Conservation (phyloP, 2,888 invertebrate genomes). For the Chloroclysta siterata region DNA sequence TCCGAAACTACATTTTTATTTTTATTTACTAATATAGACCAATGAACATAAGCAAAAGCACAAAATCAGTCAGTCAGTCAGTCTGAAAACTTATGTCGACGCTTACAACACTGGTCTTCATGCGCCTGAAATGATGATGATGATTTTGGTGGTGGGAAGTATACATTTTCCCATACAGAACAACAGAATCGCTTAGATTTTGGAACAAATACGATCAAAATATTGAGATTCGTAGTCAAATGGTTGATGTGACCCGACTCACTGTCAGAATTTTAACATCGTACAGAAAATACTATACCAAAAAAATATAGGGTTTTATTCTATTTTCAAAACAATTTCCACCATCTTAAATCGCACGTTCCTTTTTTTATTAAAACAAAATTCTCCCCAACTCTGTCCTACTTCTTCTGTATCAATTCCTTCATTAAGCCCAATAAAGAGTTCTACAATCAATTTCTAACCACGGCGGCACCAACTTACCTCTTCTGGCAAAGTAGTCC, state of each 20-base stretch:
- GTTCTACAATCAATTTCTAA: constrained; percentile 79
- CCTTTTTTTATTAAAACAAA: constrained; percentile 7
- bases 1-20: no score
- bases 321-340: neutral
- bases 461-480: constrained; percentile 54
- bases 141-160: no score
- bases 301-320: neutral
- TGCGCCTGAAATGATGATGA: no score
- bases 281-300: neutral
- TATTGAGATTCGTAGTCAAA: neutral
- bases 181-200: neutral
- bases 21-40: no score
- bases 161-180: neutral
- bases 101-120: no score
- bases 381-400: constrained; percentile 14
- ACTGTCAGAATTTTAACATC: neutral
- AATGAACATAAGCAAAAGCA: no score
- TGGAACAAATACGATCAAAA: neutral
- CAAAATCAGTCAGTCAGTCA: no score
- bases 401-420: constrained; percentile 78
- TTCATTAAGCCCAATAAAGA: constrained; percentile 80
- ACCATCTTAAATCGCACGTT: neutral
- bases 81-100: no score
- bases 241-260: neutral
- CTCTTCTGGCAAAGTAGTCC: constrained; percentile 38